These are phyloP conservation scores for Melanchra persicariae DNA, from an alignment of 2,888 invertebrate genomes.

Conservation along the genomic window DNA sequence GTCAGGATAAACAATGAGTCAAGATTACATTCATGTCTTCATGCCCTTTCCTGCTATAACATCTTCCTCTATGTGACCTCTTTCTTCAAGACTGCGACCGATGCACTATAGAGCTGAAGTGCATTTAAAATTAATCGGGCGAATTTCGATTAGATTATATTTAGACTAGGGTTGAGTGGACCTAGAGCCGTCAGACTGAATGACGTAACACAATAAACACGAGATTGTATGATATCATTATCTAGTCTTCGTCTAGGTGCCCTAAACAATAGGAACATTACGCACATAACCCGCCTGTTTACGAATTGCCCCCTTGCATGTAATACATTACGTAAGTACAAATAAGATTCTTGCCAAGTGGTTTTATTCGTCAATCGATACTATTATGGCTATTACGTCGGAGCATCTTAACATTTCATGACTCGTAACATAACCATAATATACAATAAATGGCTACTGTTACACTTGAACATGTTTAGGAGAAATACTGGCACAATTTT, in stretches of 20 bases:
- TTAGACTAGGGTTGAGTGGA: slow-evolving; percentile 54
- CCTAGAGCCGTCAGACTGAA: slow-evolving; percentile 53
- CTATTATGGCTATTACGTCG: slow-evolving; percentile 56
- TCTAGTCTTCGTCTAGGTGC: slow-evolving; percentile 53
- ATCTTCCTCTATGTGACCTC: slow-evolving; percentile 31
- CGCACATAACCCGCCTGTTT: slow-evolving; percentile 47
- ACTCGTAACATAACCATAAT: slow-evolving; percentile 37
- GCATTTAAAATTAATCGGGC: slow-evolving; percentile 60
- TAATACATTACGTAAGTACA: slow-evolving; percentile 52
- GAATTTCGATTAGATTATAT: slow-evolving; percentile 57
- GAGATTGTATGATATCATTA: slow-evolving; percentile 71
- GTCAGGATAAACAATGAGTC: slow-evolving; percentile 42
- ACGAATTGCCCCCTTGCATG: slow-evolving; percentile 47
- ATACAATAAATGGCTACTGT: slow-evolving; percentile 13
- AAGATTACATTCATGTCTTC: slow-evolving; percentile 34
- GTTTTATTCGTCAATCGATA: slow-evolving; percentile 58
- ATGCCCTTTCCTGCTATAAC: slow-evolving; percentile 32
- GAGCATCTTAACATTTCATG: slow-evolving; percentile 62
- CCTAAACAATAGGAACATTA: slow-evolving; percentile 56
- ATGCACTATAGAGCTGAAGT: slow-evolving; percentile 37
- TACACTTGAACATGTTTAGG: not conserved
- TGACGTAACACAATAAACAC: slow-evolving; percentile 72
- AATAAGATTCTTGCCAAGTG: slow-evolving; percentile 45
- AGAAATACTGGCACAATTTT: not conserved
- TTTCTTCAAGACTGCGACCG: slow-evolving; percentile 33